Percentiles rank a stretch among this genome's conserved stretches.
Evolutionary conservation across 2,797 vertebrate genomes (phyloP).

Genomic region (Acanthornis magna): DNA sequence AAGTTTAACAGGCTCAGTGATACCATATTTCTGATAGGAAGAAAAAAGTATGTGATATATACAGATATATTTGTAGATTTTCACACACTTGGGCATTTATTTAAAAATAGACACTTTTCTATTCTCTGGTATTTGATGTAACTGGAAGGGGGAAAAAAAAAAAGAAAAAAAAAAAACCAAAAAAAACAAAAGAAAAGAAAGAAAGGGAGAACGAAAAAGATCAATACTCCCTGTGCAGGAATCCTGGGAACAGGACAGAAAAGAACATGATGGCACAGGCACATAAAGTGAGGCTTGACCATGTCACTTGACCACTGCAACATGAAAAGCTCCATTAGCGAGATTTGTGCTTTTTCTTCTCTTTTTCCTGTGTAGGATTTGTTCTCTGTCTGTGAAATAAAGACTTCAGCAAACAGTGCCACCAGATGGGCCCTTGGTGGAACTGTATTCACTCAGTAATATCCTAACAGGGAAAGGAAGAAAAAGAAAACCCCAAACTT

Average conservation of each 20-base stretch:
- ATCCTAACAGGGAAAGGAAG: background rate
- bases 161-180: background rate
- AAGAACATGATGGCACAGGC: background rate
- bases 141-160: background rate
- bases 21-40: background rate
- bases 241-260: background rate
- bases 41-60: background rate
- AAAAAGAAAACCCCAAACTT: background rate
- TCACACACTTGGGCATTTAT: background rate
- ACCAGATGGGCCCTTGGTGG: background rate
- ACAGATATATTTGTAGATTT: background rate
- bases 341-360: background rate
- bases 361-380: background rate
- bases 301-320: background rate
- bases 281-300: background rate
- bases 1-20: background rate
- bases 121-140: background rate
- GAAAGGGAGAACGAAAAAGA: fast-evolving
- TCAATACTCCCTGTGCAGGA: background rate
- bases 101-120: background rate
- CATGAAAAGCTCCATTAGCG: background rate
- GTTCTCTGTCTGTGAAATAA: background rate
- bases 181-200: too few species aligned
- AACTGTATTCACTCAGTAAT: background rate
- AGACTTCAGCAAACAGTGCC: slow-evolving; percentile 29